A percentile compares a stretch with the other conserved stretches of the same genome.
Evolutionary conservation across 2,888 invertebrate species (phyloP).

Genomic region (Lissocephala sabroskyi): DNA sequence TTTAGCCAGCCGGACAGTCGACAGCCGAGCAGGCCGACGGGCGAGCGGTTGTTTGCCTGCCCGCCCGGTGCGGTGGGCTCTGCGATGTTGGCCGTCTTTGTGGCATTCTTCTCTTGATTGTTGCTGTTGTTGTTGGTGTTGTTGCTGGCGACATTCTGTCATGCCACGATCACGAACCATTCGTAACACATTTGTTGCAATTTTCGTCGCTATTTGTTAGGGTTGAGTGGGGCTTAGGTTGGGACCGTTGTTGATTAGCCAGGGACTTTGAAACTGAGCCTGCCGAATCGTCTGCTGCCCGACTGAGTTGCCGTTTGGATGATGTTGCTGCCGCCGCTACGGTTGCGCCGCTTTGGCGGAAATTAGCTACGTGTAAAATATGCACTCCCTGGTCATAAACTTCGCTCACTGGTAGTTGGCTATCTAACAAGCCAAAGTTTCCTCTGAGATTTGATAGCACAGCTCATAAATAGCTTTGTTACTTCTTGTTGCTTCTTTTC

Average conservation of each 20-base stretch:
- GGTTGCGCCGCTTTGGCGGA: constrained; percentile 16
- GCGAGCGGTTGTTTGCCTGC: no score
- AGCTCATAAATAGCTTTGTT: constrained; percentile 28
- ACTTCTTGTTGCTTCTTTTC: no score
- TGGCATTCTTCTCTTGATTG: no score
- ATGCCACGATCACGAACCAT: constrained; percentile 63
- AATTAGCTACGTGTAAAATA: constrained; percentile 49
- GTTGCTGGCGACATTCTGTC: constrained; percentile 60
- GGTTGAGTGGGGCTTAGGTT: constrained; percentile 43
- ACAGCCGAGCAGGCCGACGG: no score
- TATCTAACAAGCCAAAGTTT: background rate
- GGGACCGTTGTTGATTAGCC: constrained; percentile 19
- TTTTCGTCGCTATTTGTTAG: constrained; percentile 65
- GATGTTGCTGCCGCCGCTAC: background rate
- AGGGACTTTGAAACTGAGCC: background rate
- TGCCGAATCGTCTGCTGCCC: background rate
- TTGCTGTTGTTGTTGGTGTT: no score
- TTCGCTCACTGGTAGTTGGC: constrained; percentile 14
- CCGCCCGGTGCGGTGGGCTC: no score
- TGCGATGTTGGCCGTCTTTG: no score
- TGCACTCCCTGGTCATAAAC: constrained; percentile 42
- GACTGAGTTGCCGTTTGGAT: no score
- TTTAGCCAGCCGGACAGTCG: no score
- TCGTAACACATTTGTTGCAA: constrained; percentile 67
- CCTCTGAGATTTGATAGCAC: background rate